Conservation (phyloP, 2,888 invertebrate species). For the Hydropsyche betteni region DNA sequence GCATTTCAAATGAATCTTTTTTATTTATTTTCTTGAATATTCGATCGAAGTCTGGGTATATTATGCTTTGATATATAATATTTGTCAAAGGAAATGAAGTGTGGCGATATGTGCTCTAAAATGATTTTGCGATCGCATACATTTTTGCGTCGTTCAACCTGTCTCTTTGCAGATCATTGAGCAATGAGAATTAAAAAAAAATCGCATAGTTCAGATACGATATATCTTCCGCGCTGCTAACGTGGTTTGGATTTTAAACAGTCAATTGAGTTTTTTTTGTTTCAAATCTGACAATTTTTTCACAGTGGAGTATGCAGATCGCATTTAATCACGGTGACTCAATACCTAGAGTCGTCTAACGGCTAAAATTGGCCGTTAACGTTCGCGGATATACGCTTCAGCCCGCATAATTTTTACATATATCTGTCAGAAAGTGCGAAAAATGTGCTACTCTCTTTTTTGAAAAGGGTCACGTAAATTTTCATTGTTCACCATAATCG, state of each 20-base stretch:
- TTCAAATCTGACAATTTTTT: no score
- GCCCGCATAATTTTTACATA: no score
- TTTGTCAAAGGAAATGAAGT: not conserved
- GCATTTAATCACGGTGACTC: no score
- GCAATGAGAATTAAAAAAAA: constrained; percentile 1
- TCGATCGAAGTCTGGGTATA: no score
- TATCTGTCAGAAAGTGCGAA: no score
- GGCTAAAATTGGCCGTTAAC: constrained; percentile 5
- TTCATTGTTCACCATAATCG: no score
- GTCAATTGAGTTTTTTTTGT: not conserved
- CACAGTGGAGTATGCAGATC: no score
- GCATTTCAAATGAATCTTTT: no score
- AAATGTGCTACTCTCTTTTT: no score
- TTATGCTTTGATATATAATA: not conserved
- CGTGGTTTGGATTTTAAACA: not conserved
- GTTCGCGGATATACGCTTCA: not conserved
- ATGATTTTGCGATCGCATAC: not conserved
- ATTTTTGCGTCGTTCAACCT: constrained; percentile 10
- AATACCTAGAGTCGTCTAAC: constrained; percentile 3
- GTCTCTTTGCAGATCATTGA: constrained; percentile 18
- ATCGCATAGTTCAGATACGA: not conserved
- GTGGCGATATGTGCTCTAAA: not conserved
- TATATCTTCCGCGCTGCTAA: not conserved
- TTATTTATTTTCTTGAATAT: no score
- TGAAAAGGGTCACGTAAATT: no score